phyloP scores from a whole-genome alignment of 2,888 invertebrate genomes.

The Nemotelus pantherinus region DNA sequence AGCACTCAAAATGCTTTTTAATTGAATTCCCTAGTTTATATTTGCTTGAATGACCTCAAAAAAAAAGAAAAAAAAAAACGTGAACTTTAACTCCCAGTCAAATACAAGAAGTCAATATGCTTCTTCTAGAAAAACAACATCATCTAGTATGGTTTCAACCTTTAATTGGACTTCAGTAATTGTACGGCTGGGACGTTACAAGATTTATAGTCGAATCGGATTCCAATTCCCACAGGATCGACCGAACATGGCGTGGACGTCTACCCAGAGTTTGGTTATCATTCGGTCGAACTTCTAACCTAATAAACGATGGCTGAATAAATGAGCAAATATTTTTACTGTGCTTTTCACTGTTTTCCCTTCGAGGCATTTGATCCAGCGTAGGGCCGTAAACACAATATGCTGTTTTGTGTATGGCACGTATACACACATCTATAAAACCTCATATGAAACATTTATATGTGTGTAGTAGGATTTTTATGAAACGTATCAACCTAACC shows the following conservation, averaged over 20 bases:
- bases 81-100: no score
- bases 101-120: no score
- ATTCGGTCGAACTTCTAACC: not conserved
- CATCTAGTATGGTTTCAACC: slow-evolving; percentile 5
- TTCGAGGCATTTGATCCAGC: not conserved
- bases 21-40: no score
- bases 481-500: slow-evolving; percentile 6
- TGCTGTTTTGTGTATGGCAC: not conserved
- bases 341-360: slow-evolving; percentile 15
- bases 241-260: not conserved
- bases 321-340: slow-evolving; percentile 37
- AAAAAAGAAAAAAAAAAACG: no score
- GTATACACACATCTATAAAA: not conserved
- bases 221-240: slow-evolving; percentile 29
- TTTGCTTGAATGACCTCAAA: no score
- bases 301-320: slow-evolving; percentile 32
- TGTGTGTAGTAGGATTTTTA: not conserved
- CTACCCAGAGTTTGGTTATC: not conserved
- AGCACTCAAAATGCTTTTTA: no score
- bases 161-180: slow-evolving; percentile 58
- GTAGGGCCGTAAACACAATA: not conserved
- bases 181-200: slow-evolving; percentile 58
- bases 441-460: not conserved
- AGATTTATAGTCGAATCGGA: slow-evolving; percentile 56
- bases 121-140: not conserved